Evolutionary conservation across 2,888 invertebrate genomes (phyloP).

Genomic region (Pterostichus madidus): DNA sequence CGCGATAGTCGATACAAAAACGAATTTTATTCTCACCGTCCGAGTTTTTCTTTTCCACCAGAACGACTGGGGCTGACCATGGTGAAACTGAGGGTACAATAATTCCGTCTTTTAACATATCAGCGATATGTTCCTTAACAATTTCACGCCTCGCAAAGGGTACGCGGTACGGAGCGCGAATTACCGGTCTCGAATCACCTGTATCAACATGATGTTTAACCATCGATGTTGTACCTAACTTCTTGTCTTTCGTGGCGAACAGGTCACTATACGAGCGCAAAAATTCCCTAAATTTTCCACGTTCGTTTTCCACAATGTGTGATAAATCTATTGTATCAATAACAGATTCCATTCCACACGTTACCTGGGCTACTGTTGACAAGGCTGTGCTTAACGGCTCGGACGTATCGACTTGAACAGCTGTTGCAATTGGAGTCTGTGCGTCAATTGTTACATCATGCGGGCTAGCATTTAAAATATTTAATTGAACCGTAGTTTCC

Average conservation of each 20-base stretch:
- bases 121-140: no score
- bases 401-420: neutral
- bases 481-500: neutral
- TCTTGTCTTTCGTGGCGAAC: slow-evolving; percentile 42
- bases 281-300: slow-evolving; percentile 10
- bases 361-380: neutral
- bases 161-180: no score
- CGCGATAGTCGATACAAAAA: no score
- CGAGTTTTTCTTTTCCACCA: slow-evolving; percentile 68
- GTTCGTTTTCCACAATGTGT: slow-evolving; percentile 28
- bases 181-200: neutral
- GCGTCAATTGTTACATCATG: neutral
- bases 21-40: slow-evolving; percentile 59
- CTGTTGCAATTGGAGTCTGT: slow-evolving; percentile 1
- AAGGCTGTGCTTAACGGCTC: neutral
- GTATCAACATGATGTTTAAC: slow-evolving; percentile 30
- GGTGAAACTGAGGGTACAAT: no score
- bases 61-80: slow-evolving; percentile 2
- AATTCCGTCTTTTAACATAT: no score
- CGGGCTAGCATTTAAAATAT: slow-evolving; percentile 17
- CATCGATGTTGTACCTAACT: slow-evolving; percentile 64
- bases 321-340: neutral
- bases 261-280: slow-evolving; percentile 44
- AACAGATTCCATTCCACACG: neutral
- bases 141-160: no score